Percentiles rank a stretch among this genome's conserved stretches.
Evolutionary conservation across 2,113 vertebrate species (phyloP).

Genomic region (Semnornis frantzii): DNA sequence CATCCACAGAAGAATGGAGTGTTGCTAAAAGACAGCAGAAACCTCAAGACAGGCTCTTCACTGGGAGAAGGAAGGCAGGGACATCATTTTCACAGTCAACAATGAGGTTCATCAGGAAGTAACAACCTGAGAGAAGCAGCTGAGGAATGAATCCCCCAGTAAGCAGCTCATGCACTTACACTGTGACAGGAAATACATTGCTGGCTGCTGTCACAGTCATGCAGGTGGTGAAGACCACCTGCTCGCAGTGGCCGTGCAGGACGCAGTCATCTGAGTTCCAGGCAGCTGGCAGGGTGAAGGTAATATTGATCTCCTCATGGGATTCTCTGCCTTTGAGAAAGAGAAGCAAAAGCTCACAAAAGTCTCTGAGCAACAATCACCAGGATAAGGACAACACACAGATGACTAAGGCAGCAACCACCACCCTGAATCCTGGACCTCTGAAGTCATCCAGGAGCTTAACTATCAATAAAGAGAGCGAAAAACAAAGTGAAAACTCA

Average conservation of each 20-base stretch:
- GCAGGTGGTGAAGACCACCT: slow-evolving; percentile 94
- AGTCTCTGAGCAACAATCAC: neutral
- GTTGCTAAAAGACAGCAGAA: neutral
- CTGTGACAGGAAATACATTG: slow-evolving; percentile 92
- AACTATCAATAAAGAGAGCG: neutral
- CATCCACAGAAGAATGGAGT: neutral
- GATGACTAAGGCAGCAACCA: neutral
- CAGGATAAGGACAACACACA: neutral
- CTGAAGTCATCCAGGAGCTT: neutral
- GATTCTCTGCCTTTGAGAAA: slow-evolving; percentile 87
- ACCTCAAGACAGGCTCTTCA: neutral
- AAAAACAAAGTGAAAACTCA: neutral
- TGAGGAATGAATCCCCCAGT: neutral
- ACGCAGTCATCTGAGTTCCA: slow-evolving; percentile 96
- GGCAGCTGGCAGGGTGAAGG: slow-evolving; percentile 91
- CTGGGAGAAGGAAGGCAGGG: neutral
- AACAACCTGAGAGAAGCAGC: neutral
- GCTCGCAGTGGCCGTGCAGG: slow-evolving; percentile 93
- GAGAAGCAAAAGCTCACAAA: neutral
- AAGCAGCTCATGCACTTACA: slow-evolving; percentile 79
- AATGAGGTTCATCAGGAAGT: neutral
- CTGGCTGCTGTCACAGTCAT: slow-evolving; percentile 92
- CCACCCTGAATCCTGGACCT: neutral
- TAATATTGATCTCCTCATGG: slow-evolving; percentile 96
- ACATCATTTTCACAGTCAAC: accelerated